Base-by-base conservation (phyloP, 2,797 vertebrate species). In the Labroides dimidiatus region DNA sequence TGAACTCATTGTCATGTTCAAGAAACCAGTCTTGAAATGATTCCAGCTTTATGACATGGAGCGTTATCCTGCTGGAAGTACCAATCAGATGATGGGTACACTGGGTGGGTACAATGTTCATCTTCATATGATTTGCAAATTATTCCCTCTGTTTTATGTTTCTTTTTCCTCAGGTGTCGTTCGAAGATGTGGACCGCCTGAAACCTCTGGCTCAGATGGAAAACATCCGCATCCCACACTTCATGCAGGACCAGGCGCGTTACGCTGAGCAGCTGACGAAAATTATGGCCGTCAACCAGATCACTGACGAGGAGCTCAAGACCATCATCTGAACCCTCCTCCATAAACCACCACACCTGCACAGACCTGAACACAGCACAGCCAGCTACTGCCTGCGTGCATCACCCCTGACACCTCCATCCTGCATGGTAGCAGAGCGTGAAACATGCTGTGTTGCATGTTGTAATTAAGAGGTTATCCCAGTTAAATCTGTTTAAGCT, bases 221-320 rank as follows among this genome's bases (percentile, higher is more conserved):
- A 30, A 96, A 96, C 54, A 89, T 93, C 78, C 93, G 96, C 55
- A 95, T 98, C 63, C 97, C 97, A 0, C 96, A 98, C 87, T 99
- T 98, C 73, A 85, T 99, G 82, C 96, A 96, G 82, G 95, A 99
- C 84, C 92, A 91, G 7, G 47, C 24, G 1, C 92, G 89, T 2
- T 99, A 98, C 19, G 91, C 90, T 56, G 94, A 96, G 56, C 95
- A 97, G 80, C 91, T 99, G 67, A 91, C 93, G 49, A 97, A 96
- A 84, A 98, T 99, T 85, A 98, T 99, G 96, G 91, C 91, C 52
- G 95, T 96, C 65, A 99, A 99, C 62, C 92, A 94, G 55, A 90
- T 99, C 69, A 96, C 92, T 0, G 97, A 98, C 23, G 84, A 93
- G 44, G 96, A 97, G 72, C 95, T 99, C 50, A 91, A 88, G 69